These are phyloP conservation scores for Sphaerophoria rueppellii DNA, from an alignment of 2,888 invertebrate genomes.

Conservation along the genomic window DNA sequence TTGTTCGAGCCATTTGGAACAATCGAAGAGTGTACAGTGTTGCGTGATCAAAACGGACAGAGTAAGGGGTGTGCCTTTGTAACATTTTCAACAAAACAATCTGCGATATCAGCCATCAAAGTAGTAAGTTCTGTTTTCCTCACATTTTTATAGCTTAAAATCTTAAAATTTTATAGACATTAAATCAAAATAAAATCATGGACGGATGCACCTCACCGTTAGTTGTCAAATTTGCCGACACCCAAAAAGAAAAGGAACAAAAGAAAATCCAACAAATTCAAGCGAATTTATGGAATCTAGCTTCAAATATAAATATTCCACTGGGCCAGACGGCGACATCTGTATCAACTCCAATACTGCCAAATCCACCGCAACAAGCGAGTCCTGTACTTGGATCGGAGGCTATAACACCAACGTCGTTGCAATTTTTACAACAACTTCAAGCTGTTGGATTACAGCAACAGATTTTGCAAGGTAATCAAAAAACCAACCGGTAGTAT, in stretches of 20 bases:
- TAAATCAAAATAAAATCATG: conserved; percentile 99
- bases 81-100: conserved; percentile 98
- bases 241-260: conserved; percentile 99
- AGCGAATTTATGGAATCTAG: conserved; percentile 94
- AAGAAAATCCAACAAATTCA: conserved; percentile 97
- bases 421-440: conserved; percentile 86
- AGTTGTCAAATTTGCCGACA: conserved; percentile 99
- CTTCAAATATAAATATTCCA: conserved; percentile 83
- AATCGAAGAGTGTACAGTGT: conserved; percentile 99
- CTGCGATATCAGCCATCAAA: conserved; percentile 98
- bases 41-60: conserved; percentile 96
- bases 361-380: conserved; percentile 82
- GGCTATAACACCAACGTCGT: conserved; percentile 85
- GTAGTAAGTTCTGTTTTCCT: conserved; percentile 80
- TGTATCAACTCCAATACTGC: conserved; percentile 83
- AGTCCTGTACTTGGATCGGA: conserved; percentile 82
- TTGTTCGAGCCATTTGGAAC: conserved; percentile 96
- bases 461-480: conserved; percentile 84
- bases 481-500: background rate
- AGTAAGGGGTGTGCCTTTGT: conserved; percentile 99
- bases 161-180: conserved; percentile 82
- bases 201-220: conserved; percentile 99
- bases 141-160: background rate
- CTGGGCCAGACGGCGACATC: conserved; percentile 83
- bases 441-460: conserved; percentile 87